These are phyloP conservation scores for Eurosta solidaginis DNA, from an alignment of 1,140 invertebrate species.

Conservation along the genomic window DNA sequence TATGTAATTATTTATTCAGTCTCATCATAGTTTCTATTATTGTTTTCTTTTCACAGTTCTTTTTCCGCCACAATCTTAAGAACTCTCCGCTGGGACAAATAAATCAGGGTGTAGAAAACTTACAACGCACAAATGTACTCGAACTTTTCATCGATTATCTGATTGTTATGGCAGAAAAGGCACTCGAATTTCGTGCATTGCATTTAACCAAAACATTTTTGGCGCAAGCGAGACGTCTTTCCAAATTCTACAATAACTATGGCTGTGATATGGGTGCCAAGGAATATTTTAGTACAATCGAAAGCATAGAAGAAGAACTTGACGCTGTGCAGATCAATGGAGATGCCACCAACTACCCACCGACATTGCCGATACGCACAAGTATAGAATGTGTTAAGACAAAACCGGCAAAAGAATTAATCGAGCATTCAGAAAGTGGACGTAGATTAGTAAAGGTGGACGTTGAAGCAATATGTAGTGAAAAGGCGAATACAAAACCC, in stretches of 20 bases:
- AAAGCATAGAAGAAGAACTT: constrained; percentile 51
- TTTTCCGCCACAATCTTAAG: constrained; percentile 60
- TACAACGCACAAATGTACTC: constrained; percentile 65
- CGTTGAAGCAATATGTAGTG: not conserved
- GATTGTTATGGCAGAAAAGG: constrained; percentile 43
- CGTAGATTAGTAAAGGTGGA: not conserved
- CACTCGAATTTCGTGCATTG: constrained; percentile 58
- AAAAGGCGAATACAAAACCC: not conserved
- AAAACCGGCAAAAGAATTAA: not conserved
- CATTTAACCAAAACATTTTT: constrained; percentile 69
- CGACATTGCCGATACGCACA: constrained; percentile 32
- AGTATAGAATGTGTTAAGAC: no score
- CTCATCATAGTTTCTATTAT: not conserved
- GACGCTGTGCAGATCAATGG: not conserved
- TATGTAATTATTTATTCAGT: not conserved
- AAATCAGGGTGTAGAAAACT: constrained; percentile 61
- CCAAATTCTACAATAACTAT: constrained; percentile 67
- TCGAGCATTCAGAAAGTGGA: not conserved
- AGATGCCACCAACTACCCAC: constrained; percentile 3
- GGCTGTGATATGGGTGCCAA: constrained; percentile 61
- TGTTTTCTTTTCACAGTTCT: constrained; percentile 54
- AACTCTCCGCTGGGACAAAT: constrained; percentile 39
- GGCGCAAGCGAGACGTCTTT: constrained; percentile 70
- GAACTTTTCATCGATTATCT: constrained; percentile 65
- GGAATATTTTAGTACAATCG: constrained; percentile 62